Base-by-base conservation (phyloP, 2,888 invertebrate genomes). In the Dioctria linearis region DNA sequence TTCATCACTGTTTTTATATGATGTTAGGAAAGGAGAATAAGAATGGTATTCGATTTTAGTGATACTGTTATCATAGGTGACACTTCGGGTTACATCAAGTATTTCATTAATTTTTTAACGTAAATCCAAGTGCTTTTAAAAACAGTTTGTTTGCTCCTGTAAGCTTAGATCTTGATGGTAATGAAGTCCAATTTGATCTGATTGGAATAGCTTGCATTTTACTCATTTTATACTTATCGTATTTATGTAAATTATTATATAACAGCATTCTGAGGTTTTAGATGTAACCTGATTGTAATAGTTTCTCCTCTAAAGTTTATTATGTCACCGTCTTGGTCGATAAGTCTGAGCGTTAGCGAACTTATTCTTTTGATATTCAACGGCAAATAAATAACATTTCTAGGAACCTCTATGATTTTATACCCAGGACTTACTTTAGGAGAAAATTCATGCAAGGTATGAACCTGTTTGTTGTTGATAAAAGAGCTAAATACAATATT, bases 381-480 rank as follows among this genome's bases (percentile, higher is more conserved):
- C 8, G 86, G 86, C 81, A 87, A 84, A 84, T 87, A 87, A 76
- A 87, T 85, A 5, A 86, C 83, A 84, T 86, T 86, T 78, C 5
- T 67, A 11, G 67, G 49, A 13, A 67, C 67, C 25, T 49, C 49
- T 13, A 43, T 78, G 80, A 87, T 85, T 84, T 86, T 86, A 85
- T 85, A 87, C 11, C 87, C 87, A 9, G 86, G 85, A 37, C 84
- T 83, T 9, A 85, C 85, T 84, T 4, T 9, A n/a, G n/a, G n/a
- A n/a, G n/a, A n/a, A n/a, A n/a, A n/a, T n/a, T n/a, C n/a, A n/a
- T n/a, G n/a, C n/a, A n/a, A n/a, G n/a, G n/a, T n/a, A n/a, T n/a
- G n/a, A n/a, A n/a, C n/a, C n/a, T n/a, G 3, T 8, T 4, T 63
- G 25, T 8, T 8, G 25, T 79, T 79, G 3, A 79, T 69, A 57